These are phyloP conservation scores for Parelbella ahira DNA, from an alignment of 2,888 invertebrate genomes.

Conservation along the genomic window DNA sequence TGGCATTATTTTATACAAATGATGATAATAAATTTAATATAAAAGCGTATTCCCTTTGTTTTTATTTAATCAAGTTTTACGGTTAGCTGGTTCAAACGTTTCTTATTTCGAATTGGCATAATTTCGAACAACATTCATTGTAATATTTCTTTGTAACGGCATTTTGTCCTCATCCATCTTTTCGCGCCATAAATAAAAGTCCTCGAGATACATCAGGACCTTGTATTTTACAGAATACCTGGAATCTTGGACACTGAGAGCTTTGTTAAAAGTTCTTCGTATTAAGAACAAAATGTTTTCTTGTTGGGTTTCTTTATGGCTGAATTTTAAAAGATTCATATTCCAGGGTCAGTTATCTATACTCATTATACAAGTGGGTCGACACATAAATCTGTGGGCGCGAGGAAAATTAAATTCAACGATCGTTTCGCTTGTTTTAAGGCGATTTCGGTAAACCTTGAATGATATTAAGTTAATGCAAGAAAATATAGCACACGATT, in stretches of 20 bases:
- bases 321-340: slow-evolving; percentile 14
- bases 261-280: slow-evolving; percentile 16
- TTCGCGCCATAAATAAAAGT: slow-evolving; percentile 14
- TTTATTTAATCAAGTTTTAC: no score
- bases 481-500: no score
- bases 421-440: slow-evolving; percentile 4
- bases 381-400: slow-evolving; percentile 24
- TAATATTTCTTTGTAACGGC: no score
- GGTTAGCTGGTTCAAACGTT: no score
- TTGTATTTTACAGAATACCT: slow-evolving; percentile 11
- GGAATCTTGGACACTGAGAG: slow-evolving; percentile 8
- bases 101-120: no score
- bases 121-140: no score
- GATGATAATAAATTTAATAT: no score
- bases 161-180: not conserved
- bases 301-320: slow-evolving; percentile 2
- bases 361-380: slow-evolving; percentile 29
- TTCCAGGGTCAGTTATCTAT: slow-evolving; percentile 20
- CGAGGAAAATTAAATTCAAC: slow-evolving; percentile 21
- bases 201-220: not conserved
- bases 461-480: no score
- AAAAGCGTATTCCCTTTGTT: no score
- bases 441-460: no score
- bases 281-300: no score
- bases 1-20: no score